Evolutionary conservation across 2,113 vertebrate species (phyloP).

Genomic region (Coregonus clupeaformis): DNA sequence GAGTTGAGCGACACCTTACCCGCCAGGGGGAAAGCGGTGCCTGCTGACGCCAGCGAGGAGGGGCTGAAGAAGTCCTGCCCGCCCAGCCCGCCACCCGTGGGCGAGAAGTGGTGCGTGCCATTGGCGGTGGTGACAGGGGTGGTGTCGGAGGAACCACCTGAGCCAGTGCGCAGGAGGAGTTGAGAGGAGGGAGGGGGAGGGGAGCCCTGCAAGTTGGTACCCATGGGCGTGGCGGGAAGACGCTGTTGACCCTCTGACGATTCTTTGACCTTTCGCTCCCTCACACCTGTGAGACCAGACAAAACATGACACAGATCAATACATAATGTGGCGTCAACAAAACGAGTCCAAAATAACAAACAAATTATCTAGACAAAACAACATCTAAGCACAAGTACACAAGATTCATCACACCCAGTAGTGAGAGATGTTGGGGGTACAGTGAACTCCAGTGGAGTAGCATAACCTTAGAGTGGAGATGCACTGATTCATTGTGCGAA

Average conservation of each 20-base stretch:
- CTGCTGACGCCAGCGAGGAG: conserved; percentile 82
- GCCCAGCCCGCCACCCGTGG: conserved; percentile 78
- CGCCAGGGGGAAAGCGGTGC: conserved; percentile 83
- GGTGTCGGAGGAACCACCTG: conserved; percentile 68
- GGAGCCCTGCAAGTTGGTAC: conserved; percentile 76
- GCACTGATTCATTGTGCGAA: background rate
- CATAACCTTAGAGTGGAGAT: background rate
- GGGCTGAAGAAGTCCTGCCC: conserved; percentile 86
- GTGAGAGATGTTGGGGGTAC: background rate
- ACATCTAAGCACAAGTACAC: too few species aligned
- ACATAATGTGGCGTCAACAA: background rate
- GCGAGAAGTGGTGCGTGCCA: conserved; percentile 90
- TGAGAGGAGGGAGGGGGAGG: conserved; percentile 75
- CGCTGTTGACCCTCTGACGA: conserved; percentile 83
- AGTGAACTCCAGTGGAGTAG: background rate
- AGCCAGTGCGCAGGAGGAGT: conserved; percentile 80
- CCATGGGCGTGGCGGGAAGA: conserved; percentile 44
- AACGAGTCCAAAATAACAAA: background rate
- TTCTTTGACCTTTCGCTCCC: conserved; percentile 89
- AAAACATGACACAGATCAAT: conserved; percentile 1
- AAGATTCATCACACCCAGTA: background rate
- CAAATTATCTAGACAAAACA: background rate
- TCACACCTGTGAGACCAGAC: conserved; percentile 81
- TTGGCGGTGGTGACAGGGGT: conserved; percentile 82
- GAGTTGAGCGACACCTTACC: conserved; percentile 91